phyloP scores from a whole-genome alignment of 1,140 invertebrate species.

The Drosophila neocordata region DNA sequence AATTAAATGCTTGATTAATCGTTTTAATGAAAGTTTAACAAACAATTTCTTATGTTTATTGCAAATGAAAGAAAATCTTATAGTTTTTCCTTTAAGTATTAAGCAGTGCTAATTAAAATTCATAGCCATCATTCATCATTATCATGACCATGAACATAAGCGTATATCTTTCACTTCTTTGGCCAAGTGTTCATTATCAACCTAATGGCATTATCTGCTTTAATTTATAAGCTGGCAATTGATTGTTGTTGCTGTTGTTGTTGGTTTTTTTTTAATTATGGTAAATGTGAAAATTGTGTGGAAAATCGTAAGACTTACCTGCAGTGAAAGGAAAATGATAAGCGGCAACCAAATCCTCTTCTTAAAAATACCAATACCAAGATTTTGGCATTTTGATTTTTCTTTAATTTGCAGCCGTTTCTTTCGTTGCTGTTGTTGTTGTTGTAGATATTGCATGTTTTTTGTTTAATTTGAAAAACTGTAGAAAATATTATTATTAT shows the following conservation, averaged over 20 bases:
- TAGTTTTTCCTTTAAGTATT: neutral
- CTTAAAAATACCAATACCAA: constrained; percentile 45
- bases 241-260: constrained; percentile 23
- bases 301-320: constrained; percentile 61
- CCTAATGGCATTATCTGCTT: constrained; percentile 52
- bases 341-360: constrained; percentile 80
- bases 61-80: too few relatives aligned
- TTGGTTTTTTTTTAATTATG: constrained; percentile 53
- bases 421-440: constrained; percentile 32
- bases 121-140: neutral
- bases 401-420: constrained; percentile 31
- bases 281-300: constrained; percentile 28
- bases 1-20: neutral
- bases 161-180: constrained; percentile 31
- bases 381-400: constrained; percentile 51
- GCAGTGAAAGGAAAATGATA: constrained; percentile 81
- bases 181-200: constrained; percentile 4
- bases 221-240: constrained; percentile 37
- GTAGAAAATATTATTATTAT: neutral
- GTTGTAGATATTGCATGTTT: constrained; percentile 46
- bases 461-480: constrained; percentile 18
- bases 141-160: neutral
- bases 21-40: neutral
- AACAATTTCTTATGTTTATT: neutral
- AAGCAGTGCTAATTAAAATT: neutral